Conservation (phyloP, 2,888 invertebrate species). For the Callimorpha dominula region DNA sequence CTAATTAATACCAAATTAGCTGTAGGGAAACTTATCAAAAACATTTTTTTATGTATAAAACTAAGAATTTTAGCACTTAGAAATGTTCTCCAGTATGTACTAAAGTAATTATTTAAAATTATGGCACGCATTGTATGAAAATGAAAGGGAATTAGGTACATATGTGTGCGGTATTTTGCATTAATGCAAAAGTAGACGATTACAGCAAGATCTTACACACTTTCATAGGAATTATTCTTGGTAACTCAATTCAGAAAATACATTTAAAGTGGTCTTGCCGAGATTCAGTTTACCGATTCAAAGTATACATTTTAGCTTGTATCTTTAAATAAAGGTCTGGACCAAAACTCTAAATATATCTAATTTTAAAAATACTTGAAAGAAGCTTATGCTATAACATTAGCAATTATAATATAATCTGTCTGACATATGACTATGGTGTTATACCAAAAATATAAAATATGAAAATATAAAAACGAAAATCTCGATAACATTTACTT, state of each 20-base stretch:
- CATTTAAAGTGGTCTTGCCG: neutral
- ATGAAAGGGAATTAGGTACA: neutral
- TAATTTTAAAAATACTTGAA: neutral
- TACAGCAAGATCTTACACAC: too few relatives aligned
- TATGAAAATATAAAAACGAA: slow-evolving; percentile 1
- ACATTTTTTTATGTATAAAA: neutral
- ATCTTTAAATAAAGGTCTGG: neutral
- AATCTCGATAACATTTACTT: slow-evolving; percentile 48
- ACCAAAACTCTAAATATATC: neutral
- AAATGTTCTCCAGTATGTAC: neutral
- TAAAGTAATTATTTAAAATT: neutral
- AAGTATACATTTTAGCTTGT: neutral
- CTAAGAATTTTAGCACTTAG: neutral
- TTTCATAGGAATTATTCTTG: too few relatives aligned
- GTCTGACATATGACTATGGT: neutral
- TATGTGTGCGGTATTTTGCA: too few relatives aligned
- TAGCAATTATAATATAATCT: slow-evolving; percentile 1
- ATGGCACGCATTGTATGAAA: neutral
- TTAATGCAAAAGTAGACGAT: too few relatives aligned
- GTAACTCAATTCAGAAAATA: too few relatives aligned
- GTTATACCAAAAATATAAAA: neutral
- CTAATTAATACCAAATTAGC: neutral
- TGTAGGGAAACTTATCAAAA: neutral
- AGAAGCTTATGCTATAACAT: neutral
- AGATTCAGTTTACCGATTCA: neutral